Base-by-base conservation (phyloP, 30 jellyfish, hydroid and myxozoan genomes). In the Pseudorhiza aurosa region DNA sequence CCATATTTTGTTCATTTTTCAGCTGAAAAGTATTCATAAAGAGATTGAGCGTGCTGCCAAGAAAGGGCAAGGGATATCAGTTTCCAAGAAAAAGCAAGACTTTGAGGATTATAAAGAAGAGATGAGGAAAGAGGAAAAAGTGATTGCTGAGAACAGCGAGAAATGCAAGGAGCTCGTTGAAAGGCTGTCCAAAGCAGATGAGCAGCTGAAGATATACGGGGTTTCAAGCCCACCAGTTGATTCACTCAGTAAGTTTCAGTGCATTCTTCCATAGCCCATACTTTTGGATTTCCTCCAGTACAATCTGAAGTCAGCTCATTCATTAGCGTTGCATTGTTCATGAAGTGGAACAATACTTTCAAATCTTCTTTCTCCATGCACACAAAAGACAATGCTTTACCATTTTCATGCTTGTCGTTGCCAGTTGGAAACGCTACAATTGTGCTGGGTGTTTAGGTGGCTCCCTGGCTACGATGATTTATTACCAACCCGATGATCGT, bases 31-130 rank as follows among this genome's bases (percentile, higher is more conserved):
- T 10, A 62, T 77, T 17, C 81, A 75, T 31, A 77, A 77, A 27
- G 89, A 77, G 39, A 77, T 77, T 24, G 81, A 49, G 63, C 68
- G 51, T 30, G 89, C 89, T 17, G 89, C 89, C 14, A 46, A 64
- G 27, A 77, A 31, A 45, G 89, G 89, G 37, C 89, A 63, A 50
- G 33, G 81, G 1, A 31, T 77, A 28, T 44, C 82, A 6, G 89
- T 77, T 18, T 35, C 89, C 0, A 77, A 35, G 44, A 77, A 77
- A 53, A 77, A 45, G 21, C 75, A 28, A 17, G 89, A 77, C 26
- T 74, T 59, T 0, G 74, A 45, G 45, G 89, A 77, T 15, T 77
- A 42, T 55, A 29, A 77, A 35, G 64, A 4, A 0, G 89, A 77
- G 36, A 19, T 77, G 5, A 51, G 30, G 32, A 60, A 62, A 22